Evolutionary conservation across 23 tunicate species (phyloP), one percentile per base, ranked within the genome.

Genomic region (Botrylloides violaceus): DNA sequence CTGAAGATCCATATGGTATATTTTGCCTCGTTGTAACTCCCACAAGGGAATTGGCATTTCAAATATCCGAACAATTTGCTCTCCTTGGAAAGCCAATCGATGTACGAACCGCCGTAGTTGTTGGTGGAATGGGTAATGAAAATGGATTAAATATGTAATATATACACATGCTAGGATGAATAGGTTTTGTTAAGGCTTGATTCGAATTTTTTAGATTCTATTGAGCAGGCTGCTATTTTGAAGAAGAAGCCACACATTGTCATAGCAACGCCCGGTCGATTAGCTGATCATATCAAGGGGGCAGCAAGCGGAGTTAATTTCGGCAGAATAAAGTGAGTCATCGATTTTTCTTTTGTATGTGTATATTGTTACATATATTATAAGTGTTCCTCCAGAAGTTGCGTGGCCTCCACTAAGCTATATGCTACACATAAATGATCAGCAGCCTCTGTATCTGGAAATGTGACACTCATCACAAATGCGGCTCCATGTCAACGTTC

Each of bases 121-220:
- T 89, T 5, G 99, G 99, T 3, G 99, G 99, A 78, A 82, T 87
- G 91, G 88, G 95, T 87, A 48, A 72, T n/a, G n/a, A n/a, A n/a
- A n/a, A n/a, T n/a, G n/a, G n/a, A n/a, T n/a, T n/a, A n/a, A n/a
- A n/a, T n/a, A n/a, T n/a, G n/a, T n/a, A n/a, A n/a, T n/a, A n/a
- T n/a, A n/a, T n/a, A n/a, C n/a, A n/a, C n/a, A n/a, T n/a, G n/a
- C n/a, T n/a, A n/a, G n/a, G n/a, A n/a, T n/a, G n/a, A n/a, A n/a
- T n/a, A n/a, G n/a, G n/a, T n/a, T n/a, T 60, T 60, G 0, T 1
- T 25, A 60, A 0, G 65, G 21, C 21, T 1, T 26, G 29, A 25
- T 1, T 18, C 32, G 65, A 25, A 60, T 29, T 36, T 24, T 37
- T 19, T 3, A 68, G 74, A 68, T 28, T 68, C 74, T 4, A 55